phyloP scores from a whole-genome alignment of 1,140 invertebrate genomes.

The Orchesella cincta region DNA sequence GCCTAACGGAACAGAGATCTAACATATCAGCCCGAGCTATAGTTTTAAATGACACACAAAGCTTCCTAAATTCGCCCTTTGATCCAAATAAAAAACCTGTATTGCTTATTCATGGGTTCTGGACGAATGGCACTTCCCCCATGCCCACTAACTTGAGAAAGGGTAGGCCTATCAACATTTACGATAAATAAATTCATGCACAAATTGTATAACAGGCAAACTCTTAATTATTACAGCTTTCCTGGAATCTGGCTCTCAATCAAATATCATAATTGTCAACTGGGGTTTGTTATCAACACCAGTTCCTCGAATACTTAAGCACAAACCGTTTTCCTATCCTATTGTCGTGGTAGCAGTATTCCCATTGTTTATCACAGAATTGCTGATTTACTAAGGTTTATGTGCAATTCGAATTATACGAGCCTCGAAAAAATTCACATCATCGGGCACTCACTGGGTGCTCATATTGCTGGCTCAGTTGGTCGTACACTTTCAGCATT shows the following conservation, averaged over 20 bases:
- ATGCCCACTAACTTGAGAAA: background rate
- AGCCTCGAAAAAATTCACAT: background rate
- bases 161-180: background rate
- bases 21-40: too few relatives aligned
- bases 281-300: conserved; percentile 3
- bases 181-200: too few relatives aligned
- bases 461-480: conserved; percentile 1
- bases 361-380: conserved; percentile 6
- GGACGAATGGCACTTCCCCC: background rate
- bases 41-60: background rate
- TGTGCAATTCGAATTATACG: background rate
- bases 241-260: background rate
- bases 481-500: background rate
- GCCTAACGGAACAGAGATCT: background rate
- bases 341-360: background rate
- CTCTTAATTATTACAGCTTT: conserved; percentile 10
- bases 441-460: conserved; percentile 4
- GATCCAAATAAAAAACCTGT: background rate
- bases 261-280: conserved; percentile 12
- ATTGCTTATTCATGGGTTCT: conserved; percentile 10
- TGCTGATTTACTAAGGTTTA: background rate
- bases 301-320: background rate
- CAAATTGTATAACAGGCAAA: too few relatives aligned
- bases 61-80: background rate
- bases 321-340: background rate